phyloP scores from a whole-genome alignment of 2,888 invertebrate species.

The Lycaena phlaeas region DNA sequence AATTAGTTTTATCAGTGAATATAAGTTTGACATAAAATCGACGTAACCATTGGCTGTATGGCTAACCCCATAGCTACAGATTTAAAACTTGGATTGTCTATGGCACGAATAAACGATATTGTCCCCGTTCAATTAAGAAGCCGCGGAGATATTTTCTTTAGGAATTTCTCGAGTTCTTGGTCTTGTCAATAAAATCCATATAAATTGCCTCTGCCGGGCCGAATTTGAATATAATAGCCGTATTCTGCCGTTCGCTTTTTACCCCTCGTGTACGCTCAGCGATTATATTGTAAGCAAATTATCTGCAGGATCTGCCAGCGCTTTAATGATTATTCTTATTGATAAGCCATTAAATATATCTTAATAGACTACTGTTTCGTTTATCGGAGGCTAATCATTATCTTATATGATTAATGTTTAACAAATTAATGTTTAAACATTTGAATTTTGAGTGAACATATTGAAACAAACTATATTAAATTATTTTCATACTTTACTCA shows the following conservation, averaged over 20 bases:
- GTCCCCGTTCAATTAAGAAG: slow-evolving; percentile 62
- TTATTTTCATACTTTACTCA: no score
- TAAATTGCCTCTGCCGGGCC: slow-evolving; percentile 65
- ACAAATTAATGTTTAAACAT: no score
- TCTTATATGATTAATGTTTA: no score
- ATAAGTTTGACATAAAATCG: no score
- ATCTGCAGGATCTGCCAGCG: slow-evolving; percentile 62
- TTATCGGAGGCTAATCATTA: no score
- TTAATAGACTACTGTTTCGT: no score
- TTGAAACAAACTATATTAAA: no score
- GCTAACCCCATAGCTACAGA: neutral
- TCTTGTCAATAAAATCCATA: slow-evolving; percentile 71
- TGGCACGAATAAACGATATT: slow-evolving; percentile 42
- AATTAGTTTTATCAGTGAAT: no score
- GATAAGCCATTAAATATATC: slow-evolving; percentile 25
- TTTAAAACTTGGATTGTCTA: neutral
- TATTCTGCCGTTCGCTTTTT: slow-evolving; percentile 56
- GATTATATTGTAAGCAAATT: slow-evolving; percentile 74
- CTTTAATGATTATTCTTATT: slow-evolving; percentile 14
- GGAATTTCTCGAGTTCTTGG: slow-evolving; percentile 56
- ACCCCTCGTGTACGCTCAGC: slow-evolving; percentile 57
- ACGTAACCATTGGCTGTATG: slow-evolving; percentile 14
- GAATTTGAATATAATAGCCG: slow-evolving; percentile 71
- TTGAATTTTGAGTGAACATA: no score
- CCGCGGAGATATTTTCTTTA: slow-evolving; percentile 43